Base-by-base conservation (phyloP, 2,797 vertebrate genomes). In the Etheostoma perlongum region DNA sequence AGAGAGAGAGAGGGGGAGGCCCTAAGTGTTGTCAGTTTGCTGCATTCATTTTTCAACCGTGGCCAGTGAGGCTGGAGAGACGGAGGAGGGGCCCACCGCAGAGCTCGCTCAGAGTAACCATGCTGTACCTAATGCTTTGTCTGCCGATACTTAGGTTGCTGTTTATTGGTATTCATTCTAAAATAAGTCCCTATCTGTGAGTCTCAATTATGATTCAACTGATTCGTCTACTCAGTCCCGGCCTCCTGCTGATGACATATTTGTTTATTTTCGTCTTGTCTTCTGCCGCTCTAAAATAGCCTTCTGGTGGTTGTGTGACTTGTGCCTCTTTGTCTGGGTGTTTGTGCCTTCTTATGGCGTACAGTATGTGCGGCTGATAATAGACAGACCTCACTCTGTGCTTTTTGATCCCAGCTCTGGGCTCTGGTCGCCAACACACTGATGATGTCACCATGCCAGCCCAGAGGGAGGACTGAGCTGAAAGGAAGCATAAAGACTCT, bases 31-130 rank as follows among this genome's bases (percentile, higher is more conserved):
- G 91, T 91, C 91, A 91, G 87, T 94, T 95, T 95, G 91, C 92
- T 93, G 94, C 94, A 95, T 95, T 94, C 88, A 95, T 95, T 95
- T 95, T 94, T 95, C 94, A 95, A 90, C 91, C 64, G 30, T 74
- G 88, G 89, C 89, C 87, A 68, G 86, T 61, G 87, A 88, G 88
- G 87, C 88, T 88, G 74, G 76, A 89, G 88, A 79, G 79, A 83
- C 79, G 84, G 72, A 90, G 85, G 93, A 86, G 92, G 91, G 91
- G 92, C 90, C 83, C 81, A 74, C 83, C 72, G 84, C 91, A 91
- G 89, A 90, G 89, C 88, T 89, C 30, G 40, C 67, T 58, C 76
- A 83, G 71, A 87, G 78, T 82, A 80, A 69, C 76, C 80, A 19
- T 12, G 68, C 83, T 65, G 59, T 83, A 74, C 73, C 78, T 70